Conservation (phyloP, 2,888 invertebrate species). For the Lysandra coridon region DNA sequence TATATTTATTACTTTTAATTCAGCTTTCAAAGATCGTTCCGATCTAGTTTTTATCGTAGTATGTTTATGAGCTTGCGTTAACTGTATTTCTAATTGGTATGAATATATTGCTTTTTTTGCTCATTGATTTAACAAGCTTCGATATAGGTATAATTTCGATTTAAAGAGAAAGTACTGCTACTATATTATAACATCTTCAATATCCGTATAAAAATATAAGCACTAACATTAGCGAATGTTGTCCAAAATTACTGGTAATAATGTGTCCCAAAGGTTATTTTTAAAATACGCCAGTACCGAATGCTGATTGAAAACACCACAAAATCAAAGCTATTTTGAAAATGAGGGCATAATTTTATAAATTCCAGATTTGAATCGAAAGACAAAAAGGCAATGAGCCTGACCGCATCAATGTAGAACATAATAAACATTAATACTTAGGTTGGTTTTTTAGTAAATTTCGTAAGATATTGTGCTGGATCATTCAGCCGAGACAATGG, state of each 20-base stretch:
- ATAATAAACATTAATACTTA: conserved; percentile 72
- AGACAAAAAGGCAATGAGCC: conserved; percentile 62
- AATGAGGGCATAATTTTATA: conserved; percentile 23
- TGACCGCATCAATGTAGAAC: conserved; percentile 58
- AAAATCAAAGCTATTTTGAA: not conserved
- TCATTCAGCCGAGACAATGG: conserved; percentile 77
- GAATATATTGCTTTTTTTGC: not conserved
- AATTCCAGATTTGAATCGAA: conserved; percentile 35
- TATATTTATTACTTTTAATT: conserved; percentile 66
- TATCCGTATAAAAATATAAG: not conserved
- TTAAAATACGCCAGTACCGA: not conserved
- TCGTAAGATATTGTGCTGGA: conserved; percentile 77
- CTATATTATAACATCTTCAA: not conserved
- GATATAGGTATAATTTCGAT: not conserved
- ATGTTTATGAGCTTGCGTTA: conserved; percentile 14
- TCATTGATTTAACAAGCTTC: not conserved
- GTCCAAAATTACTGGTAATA: not conserved
- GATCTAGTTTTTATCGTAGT: conserved; percentile 19
- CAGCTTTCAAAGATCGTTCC: conserved; percentile 51
- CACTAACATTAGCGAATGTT: not conserved
- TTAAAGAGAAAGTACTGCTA: not conserved
- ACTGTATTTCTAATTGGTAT: conserved; percentile 15
- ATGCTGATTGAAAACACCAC: conserved; percentile 10
- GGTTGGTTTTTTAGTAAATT: conserved; percentile 73
- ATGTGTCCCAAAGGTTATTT: not conserved